phyloP scores from a whole-genome alignment of 2,888 invertebrate species.

The Latheticus oryzae region DNA sequence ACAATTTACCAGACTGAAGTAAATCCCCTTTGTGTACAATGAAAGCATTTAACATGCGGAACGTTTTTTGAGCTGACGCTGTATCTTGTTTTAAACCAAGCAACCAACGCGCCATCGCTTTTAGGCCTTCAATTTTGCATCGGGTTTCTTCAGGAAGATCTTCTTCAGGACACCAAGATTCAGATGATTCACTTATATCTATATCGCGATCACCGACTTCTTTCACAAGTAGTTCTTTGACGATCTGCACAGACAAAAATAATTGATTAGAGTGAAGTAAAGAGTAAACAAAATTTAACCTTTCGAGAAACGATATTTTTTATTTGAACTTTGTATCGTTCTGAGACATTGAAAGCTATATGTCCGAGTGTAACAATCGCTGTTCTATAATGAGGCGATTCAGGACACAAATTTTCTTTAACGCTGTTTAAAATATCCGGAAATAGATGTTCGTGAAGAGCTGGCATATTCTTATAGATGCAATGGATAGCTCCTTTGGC shows the following conservation, averaged over 20 bases:
- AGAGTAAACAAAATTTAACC: slow-evolving; percentile 63
- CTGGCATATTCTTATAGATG: slow-evolving; percentile 84
- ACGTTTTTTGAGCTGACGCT: slow-evolving; percentile 91
- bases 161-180: slow-evolving; percentile 85
- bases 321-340: slow-evolving; percentile 88
- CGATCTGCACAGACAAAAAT: no score
- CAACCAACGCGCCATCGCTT: slow-evolving; percentile 97
- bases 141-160: slow-evolving; percentile 90
- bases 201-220: slow-evolving; percentile 70
- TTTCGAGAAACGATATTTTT: slow-evolving; percentile 95
- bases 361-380: slow-evolving; percentile 95
- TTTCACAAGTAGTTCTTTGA: slow-evolving; percentile 93
- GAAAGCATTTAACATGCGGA: slow-evolving; percentile 94
- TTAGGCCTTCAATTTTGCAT: slow-evolving; percentile 93
- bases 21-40: slow-evolving; percentile 84
- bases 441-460: slow-evolving; percentile 80
- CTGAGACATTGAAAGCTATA: slow-evolving; percentile 92
- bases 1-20: slow-evolving; percentile 77
- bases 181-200: slow-evolving; percentile 54
- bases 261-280: not conserved
- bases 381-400: slow-evolving; percentile 87
- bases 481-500: slow-evolving; percentile 97
- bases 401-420: slow-evolving; percentile 79
- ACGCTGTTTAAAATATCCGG: slow-evolving; percentile 85
- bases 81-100: slow-evolving; percentile 90